Conservation (phyloP, 2,113 vertebrate genomes). For the Arizona elegans region DNA sequence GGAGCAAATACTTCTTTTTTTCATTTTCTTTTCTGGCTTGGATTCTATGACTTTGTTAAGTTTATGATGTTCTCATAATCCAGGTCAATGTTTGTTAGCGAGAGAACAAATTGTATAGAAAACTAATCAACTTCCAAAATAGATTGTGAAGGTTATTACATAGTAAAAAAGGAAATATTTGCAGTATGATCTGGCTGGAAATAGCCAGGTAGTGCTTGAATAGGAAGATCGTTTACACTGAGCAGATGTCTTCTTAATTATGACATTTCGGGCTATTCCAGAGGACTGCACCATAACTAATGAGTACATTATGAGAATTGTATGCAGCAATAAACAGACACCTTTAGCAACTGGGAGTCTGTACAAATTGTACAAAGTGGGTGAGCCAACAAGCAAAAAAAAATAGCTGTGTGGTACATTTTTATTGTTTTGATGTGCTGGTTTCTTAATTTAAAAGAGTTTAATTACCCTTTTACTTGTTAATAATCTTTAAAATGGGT, state of each 20-base stretch:
- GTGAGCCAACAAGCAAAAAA: rapidly evolving
- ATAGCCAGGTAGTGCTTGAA: conserved; percentile 7
- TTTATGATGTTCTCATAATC: not conserved
- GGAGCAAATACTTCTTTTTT: not conserved
- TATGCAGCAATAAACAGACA: not conserved
- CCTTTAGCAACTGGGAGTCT: rapidly evolving
- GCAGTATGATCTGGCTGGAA: not conserved
- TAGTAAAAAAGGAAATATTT: conserved; percentile 11
- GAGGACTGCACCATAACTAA: not conserved
- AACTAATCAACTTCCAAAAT: not conserved
- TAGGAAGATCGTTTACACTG: not conserved
- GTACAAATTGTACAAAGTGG: not conserved
- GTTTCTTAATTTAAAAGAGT: conserved; percentile 3
- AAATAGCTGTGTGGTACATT: not conserved
- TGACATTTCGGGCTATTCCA: conserved; percentile 16
- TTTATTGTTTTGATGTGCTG: not conserved
- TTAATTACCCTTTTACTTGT: conserved; percentile 6
- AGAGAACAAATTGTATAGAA: not conserved
- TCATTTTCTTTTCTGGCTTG: not conserved
- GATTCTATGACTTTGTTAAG: not conserved
- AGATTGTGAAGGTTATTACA: not conserved
- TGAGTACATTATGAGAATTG: conserved; percentile 12
- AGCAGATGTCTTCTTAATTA: not conserved
- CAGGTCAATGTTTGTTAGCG: not conserved
- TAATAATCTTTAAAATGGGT: not conserved